Conservation (phyloP, 2,113 vertebrate species). For the Mormoops blainvillei region DNA sequence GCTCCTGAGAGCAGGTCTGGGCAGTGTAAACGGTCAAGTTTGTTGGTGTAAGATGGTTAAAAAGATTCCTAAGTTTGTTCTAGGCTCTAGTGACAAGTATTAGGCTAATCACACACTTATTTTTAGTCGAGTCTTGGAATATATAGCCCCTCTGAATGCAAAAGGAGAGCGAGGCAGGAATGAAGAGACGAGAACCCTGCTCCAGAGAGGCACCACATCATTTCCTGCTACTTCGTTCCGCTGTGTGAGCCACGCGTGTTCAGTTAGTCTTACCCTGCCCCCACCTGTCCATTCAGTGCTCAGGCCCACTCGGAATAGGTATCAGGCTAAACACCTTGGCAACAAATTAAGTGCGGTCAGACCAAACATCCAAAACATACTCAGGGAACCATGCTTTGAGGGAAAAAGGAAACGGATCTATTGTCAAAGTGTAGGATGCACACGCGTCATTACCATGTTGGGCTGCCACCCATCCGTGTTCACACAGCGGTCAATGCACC, state of each 20-base stretch:
- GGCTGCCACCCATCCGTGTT: conserved; percentile 95
- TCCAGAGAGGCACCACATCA: conserved; percentile 4
- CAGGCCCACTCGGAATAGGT: conserved; percentile 20
- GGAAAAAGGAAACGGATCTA: conserved; percentile 47
- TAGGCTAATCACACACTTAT: background rate
- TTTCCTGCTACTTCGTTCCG: background rate
- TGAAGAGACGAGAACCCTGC: conserved; percentile 22
- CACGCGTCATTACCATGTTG: conserved; percentile 89
- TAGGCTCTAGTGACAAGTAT: conserved; percentile 17
- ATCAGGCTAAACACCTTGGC: conserved; percentile 19
- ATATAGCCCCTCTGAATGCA: background rate
- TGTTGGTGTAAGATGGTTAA: conserved; percentile 44
- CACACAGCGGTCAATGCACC: conserved; percentile 98
- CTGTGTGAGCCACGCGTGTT: background rate
- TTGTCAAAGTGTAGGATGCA: background rate
- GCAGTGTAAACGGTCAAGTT: conserved; percentile 40
- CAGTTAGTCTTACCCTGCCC: conserved; percentile 41
- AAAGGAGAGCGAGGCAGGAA: conserved; percentile 31
- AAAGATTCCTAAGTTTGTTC: conserved; percentile 49
- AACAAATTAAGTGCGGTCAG: conserved; percentile 30
- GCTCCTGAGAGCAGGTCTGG: conserved; percentile 47
- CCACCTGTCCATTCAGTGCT: conserved; percentile 44
- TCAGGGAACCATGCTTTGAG: conserved; percentile 62
- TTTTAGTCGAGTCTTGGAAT: conserved; percentile 26
- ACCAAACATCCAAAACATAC: conserved; percentile 49